phyloP scores from a whole-genome alignment of 2,888 invertebrate genomes.

The Polydrusus tereticollis region DNA sequence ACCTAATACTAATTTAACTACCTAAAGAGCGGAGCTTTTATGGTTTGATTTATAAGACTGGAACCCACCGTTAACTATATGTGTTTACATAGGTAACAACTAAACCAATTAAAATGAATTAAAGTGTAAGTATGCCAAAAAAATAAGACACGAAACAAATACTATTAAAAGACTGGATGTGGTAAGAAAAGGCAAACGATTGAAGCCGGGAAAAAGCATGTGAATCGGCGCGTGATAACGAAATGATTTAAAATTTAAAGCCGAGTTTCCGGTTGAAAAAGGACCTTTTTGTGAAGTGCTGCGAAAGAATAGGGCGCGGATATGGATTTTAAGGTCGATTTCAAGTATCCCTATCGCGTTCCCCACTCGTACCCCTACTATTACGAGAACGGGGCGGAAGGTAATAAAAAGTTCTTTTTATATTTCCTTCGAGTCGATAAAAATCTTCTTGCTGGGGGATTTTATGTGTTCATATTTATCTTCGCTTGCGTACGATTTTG shows the following conservation, averaged over 20 bases:
- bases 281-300: conserved; percentile 21
- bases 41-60: no score
- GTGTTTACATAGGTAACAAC: no score
- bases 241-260: conserved; percentile 15
- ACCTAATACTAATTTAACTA: no score
- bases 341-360: conserved; percentile 40
- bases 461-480: conserved; percentile 17
- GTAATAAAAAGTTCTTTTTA: conserved; percentile 43
- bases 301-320: conserved; percentile 4
- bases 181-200: neutral
- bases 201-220: neutral
- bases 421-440: conserved; percentile 33
- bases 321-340: conserved; percentile 46
- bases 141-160: neutral
- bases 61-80: no score
- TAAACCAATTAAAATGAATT: no score
- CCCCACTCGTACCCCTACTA: conserved; percentile 39
- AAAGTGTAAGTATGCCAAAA: no score
- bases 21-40: no score
- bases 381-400: conserved; percentile 33
- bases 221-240: conserved; percentile 1
- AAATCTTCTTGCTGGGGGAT: conserved; percentile 11
- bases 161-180: neutral
- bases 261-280: neutral
- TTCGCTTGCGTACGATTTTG: neutral